phyloP scores from a whole-genome alignment of 2,113 vertebrate species.

The Campylomormyrus numenius region DNA sequence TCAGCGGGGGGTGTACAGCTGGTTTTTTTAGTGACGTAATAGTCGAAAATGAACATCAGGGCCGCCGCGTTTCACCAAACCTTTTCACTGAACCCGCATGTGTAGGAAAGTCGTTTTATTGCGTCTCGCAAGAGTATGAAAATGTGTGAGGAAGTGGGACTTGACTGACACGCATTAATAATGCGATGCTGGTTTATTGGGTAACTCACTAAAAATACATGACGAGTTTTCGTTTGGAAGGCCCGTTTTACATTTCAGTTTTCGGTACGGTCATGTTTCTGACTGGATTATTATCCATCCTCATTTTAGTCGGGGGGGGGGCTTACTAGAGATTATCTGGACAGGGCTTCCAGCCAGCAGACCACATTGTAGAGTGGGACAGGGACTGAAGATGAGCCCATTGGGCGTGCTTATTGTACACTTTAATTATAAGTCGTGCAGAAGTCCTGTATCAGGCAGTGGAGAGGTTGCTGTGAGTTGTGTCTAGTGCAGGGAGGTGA shows the following conservation, averaged over 20 bases:
- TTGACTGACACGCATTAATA: not conserved
- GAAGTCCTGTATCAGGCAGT: not conserved
- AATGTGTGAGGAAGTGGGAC: not conserved
- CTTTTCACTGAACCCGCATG: not conserved
- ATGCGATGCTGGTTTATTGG: not conserved
- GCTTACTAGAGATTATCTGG: not conserved
- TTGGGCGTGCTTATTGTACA: not conserved
- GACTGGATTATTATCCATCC: not conserved
- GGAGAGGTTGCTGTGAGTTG: not conserved
- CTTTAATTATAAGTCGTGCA: not conserved
- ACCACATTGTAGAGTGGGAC: not conserved
- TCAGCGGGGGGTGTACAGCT: not conserved
- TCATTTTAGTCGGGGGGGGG: not conserved
- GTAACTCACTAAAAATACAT: not conserved
- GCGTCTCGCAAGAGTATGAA: not conserved
- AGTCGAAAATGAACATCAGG: not conserved
- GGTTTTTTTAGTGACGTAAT: not conserved
- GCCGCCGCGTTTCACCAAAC: not conserved
- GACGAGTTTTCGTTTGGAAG: not conserved
- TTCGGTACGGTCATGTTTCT: not conserved
- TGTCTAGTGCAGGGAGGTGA: not conserved
- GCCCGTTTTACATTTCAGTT: not conserved
- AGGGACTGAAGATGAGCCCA: not conserved
- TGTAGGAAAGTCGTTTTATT: not conserved
- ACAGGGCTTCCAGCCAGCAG: not conserved